phyloP scores from a whole-genome alignment of 2,888 invertebrate genomes.

The Rutpela maculata region DNA sequence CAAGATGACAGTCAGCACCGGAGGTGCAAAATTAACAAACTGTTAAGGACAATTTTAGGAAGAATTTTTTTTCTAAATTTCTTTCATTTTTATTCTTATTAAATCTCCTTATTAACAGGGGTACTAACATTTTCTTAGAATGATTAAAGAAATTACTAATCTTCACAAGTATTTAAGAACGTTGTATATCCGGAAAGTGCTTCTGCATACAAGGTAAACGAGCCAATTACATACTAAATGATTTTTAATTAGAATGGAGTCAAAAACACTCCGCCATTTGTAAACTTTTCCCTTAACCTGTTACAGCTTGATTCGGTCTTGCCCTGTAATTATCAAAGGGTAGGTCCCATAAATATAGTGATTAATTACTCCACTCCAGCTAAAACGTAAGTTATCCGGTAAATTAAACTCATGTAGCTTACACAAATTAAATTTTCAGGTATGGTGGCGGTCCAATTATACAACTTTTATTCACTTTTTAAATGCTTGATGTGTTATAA shows the following conservation, averaged over 20 bases:
- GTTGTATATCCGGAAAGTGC: background rate
- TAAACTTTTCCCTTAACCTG: constrained; percentile 13
- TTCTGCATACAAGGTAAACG: background rate
- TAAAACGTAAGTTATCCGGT: constrained; percentile 48
- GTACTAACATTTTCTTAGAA: too few relatives aligned
- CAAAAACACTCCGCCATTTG: constrained; percentile 16
- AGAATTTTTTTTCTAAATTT: too few relatives aligned
- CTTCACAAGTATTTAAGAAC: too few relatives aligned
- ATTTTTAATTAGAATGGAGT: constrained; percentile 2
- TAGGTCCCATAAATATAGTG: constrained; percentile 36
- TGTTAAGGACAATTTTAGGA: too few relatives aligned
- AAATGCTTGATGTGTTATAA: background rate
- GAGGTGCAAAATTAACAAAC: too few relatives aligned
- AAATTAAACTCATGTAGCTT: constrained; percentile 46
- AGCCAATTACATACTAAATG: background rate
- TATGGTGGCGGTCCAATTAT: constrained; percentile 22
- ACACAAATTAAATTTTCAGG: constrained; percentile 49
- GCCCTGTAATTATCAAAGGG: constrained; percentile 32
- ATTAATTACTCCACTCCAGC: constrained; percentile 47
- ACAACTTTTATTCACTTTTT: constrained; percentile 26
- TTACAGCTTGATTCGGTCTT: constrained; percentile 9
- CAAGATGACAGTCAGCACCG: too few relatives aligned
- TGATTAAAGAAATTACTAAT: too few relatives aligned
- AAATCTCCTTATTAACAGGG: too few relatives aligned
- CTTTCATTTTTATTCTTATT: too few relatives aligned